Percentiles rank a stretch among this genome's conserved stretches.
Evolutionary conservation across 2,113 vertebrate species (phyloP).

Genomic region (Rhinopomastus cyanomelas): DNA sequence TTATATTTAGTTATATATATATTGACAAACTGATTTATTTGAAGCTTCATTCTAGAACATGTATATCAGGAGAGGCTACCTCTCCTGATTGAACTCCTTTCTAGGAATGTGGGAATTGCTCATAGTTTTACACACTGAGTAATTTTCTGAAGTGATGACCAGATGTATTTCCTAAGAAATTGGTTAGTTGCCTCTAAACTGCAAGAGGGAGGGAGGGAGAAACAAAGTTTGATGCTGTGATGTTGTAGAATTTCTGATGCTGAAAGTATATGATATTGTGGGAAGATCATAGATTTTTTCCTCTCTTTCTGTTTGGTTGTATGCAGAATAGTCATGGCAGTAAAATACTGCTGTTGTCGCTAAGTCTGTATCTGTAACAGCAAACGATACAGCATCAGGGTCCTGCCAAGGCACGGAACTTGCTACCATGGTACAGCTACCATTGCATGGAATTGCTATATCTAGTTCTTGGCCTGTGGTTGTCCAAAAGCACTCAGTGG

Average conservation of each 20-base stretch:
- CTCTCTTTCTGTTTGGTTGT: neutral
- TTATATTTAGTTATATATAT: too few relatives aligned
- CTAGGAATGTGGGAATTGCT: neutral
- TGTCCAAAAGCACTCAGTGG: accelerated
- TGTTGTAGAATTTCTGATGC: neutral
- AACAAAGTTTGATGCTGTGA: neutral
- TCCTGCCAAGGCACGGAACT: accelerated
- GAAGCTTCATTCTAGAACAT: neutral
- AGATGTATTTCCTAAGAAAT: neutral
- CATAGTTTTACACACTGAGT: neutral
- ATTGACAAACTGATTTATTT: too few relatives aligned
- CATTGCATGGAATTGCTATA: neutral
- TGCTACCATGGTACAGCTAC: too few relatives aligned
- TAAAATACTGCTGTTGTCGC: neutral
- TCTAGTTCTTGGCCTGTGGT: neutral
- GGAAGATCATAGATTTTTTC: neutral
- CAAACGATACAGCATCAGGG: neutral
- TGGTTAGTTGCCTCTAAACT: neutral
- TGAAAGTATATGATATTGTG: neutral
- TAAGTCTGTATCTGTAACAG: neutral
- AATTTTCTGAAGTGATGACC: neutral
- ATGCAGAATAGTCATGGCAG: neutral
- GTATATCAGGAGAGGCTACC: neutral
- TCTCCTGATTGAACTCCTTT: neutral
- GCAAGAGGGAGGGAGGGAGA: neutral